These are phyloP conservation scores for Pyrgus malvae DNA, from an alignment of 2,888 invertebrate genomes.

Conservation along the genomic window DNA sequence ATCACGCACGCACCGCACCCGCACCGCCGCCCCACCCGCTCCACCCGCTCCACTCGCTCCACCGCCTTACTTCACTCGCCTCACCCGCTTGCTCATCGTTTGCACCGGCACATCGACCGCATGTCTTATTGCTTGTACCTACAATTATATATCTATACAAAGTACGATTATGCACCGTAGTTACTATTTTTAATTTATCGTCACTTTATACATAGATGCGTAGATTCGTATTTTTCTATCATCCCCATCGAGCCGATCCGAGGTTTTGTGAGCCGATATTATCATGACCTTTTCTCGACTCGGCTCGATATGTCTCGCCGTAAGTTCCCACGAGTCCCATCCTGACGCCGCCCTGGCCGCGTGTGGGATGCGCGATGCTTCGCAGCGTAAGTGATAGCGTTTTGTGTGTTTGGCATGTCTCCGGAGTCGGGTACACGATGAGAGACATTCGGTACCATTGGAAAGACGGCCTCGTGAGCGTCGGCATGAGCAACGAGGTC, in stretches of 20 bases:
- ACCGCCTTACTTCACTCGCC: neutral
- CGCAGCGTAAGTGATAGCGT: constrained; percentile 82
- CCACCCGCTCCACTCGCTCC: constrained; percentile 43
- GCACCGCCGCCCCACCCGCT: constrained; percentile 52
- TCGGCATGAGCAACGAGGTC: constrained; percentile 97
- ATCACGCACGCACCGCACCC: constrained; percentile 39
- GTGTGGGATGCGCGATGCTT: constrained; percentile 61
- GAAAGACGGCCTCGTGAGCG: constrained; percentile 95
- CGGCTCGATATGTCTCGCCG: constrained; percentile 50
- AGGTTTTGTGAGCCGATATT: constrained; percentile 33
- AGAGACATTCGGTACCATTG: constrained; percentile 98
- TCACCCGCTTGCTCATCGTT: constrained; percentile 47
- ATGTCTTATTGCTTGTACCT: constrained; percentile 34
- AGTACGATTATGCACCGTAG: constrained; percentile 20
- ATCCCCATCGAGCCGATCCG: constrained; percentile 53
- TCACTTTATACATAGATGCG: constrained; percentile 45
- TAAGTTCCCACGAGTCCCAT: constrained; percentile 50
- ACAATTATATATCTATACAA: too few species aligned
- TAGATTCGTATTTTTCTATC: constrained; percentile 71
- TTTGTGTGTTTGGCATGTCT: constrained; percentile 83
- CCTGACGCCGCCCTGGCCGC: constrained; percentile 49
- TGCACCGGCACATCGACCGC: too few species aligned
- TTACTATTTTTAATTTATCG: constrained; percentile 31
- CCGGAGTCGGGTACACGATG: constrained; percentile 98
- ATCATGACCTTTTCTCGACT: constrained; percentile 45